Conservation (phyloP, 2,797 vertebrate species). For the Pseudomugil tenellus region DNA sequence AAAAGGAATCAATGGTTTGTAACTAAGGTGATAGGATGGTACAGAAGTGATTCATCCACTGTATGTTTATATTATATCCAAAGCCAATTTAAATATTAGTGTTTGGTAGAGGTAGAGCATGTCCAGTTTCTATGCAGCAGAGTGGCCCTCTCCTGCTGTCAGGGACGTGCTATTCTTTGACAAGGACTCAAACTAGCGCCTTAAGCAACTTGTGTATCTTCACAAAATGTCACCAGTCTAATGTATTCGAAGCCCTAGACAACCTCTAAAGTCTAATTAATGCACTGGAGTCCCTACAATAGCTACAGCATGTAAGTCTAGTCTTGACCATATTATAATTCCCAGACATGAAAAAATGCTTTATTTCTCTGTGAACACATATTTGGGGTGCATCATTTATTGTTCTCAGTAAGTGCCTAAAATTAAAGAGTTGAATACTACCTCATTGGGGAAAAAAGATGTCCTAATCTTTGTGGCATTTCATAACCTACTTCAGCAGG, state of each 20-base stretch:
- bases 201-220: neutral
- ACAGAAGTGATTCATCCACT: neutral
- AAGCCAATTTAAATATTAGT: neutral
- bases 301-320: neutral
- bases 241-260: no score
- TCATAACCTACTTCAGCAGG: slow-evolving; percentile 22
- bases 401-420: neutral
- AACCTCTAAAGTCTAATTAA: no score
- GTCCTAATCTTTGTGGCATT: slow-evolving; percentile 19
- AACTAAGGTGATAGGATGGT: neutral
- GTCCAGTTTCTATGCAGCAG: neutral
- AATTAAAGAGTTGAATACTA: neutral
- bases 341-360: neutral
- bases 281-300: neutral
- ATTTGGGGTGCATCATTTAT: neutral
- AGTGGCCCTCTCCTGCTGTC: neutral
- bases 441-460: slow-evolving; percentile 5
- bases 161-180: slow-evolving; percentile 4
- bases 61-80: neutral
- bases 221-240: neutral
- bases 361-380: neutral
- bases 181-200: neutral
- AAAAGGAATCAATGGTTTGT: neutral
- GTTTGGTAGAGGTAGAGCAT: neutral
- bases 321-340: neutral